These are phyloP conservation scores for Monochamus saltuarius DNA, from an alignment of 1,140 invertebrate species.

Conservation along the genomic window DNA sequence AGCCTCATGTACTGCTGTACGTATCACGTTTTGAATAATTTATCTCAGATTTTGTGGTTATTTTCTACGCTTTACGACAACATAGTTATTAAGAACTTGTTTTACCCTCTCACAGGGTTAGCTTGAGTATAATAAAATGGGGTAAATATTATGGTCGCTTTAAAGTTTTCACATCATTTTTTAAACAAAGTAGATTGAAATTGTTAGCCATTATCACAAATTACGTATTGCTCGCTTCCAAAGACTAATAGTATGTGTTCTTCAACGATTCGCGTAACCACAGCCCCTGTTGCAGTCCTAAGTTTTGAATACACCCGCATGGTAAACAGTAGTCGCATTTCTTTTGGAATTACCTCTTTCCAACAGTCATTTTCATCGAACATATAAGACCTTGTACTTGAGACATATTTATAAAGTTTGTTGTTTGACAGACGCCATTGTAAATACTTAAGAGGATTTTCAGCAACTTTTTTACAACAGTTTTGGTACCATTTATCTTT, in stretches of 20 bases:
- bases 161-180: too few relatives aligned
- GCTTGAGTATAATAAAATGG: too few relatives aligned
- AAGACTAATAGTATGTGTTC: slow-evolving; percentile 30
- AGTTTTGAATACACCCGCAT: slow-evolving; percentile 42
- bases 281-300: slow-evolving; percentile 19
- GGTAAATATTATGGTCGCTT: too few relatives aligned
- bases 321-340: slow-evolving; percentile 25
- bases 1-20: too few relatives aligned
- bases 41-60: too few relatives aligned
- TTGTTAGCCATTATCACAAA: slow-evolving; percentile 39
- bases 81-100: too few relatives aligned
- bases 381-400: background rate
- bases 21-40: too few relatives aligned
- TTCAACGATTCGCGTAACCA: slow-evolving; percentile 24
- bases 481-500: slow-evolving; percentile 12
- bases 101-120: too few relatives aligned
- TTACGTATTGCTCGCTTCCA: slow-evolving; percentile 23
- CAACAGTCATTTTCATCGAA: slow-evolving; percentile 17
- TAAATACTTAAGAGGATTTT: slow-evolving; percentile 22
- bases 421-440: slow-evolving; percentile 20
- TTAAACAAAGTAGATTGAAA: too few relatives aligned
- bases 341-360: slow-evolving; percentile 38
- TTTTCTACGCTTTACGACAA: too few relatives aligned
- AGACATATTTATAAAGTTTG: slow-evolving; percentile 24
- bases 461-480: slow-evolving; percentile 9